These are phyloP conservation scores for Channa argus DNA, from an alignment of 2,113 vertebrate species.

Conservation along the genomic window DNA sequence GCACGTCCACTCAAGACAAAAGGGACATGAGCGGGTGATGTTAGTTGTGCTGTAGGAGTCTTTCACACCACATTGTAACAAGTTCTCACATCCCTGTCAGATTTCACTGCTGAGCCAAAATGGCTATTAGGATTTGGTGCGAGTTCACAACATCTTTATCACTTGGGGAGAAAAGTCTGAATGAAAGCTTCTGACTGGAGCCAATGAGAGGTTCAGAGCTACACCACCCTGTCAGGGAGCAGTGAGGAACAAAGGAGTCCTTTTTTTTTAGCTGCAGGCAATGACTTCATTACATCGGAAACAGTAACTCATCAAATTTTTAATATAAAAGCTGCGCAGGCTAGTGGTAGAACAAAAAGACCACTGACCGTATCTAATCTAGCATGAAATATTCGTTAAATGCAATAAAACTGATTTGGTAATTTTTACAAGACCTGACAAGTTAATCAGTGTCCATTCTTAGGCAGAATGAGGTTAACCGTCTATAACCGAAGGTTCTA, in stretches of 20 bases:
- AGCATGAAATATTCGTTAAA: constrained; percentile 35
- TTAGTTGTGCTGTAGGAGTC: constrained; percentile 48
- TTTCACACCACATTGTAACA: constrained; percentile 70
- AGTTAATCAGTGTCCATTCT: constrained; percentile 42
- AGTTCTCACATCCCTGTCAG: constrained; percentile 58
- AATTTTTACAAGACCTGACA: constrained; percentile 59
- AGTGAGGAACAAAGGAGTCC: constrained; percentile 14
- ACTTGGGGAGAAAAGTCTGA: constrained; percentile 53
- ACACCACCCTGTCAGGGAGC: constrained; percentile 21
- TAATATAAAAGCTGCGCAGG: too few species aligned
- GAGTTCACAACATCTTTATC: constrained; percentile 71
- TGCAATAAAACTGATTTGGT: constrained; percentile 34
- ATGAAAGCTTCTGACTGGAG: constrained; percentile 33
- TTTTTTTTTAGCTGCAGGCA: too few species aligned
- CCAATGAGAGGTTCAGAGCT: constrained; percentile 37
- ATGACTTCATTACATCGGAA: too few species aligned
- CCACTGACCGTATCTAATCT: constrained; percentile 19
- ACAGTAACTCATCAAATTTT: too few species aligned
- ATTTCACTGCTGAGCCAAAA: constrained; percentile 71
- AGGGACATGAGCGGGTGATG: constrained; percentile 49
- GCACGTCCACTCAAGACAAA: constrained; percentile 48
- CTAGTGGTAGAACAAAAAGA: too few species aligned
- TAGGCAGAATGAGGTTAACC: constrained; percentile 49
- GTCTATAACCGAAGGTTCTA: constrained; percentile 48
- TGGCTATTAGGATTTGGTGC: constrained; percentile 76